Conservation (phyloP, 2,888 invertebrate species). For the Zhuqinia jingwanae region DNA sequence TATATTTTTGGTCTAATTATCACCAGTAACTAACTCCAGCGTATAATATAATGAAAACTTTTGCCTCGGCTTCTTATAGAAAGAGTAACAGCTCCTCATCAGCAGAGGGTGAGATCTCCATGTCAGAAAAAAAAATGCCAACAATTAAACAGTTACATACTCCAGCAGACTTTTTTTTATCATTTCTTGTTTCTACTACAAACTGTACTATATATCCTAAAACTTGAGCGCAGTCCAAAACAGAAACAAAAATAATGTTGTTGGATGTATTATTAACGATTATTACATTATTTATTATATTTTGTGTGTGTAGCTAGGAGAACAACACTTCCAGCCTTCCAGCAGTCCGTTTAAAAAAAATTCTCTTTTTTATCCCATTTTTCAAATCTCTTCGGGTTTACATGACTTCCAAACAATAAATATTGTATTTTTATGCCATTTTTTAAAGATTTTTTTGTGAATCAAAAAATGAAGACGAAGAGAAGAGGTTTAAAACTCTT, state of each 20-base stretch:
- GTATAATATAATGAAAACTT: too few species aligned
- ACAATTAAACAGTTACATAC: conserved; percentile 28
- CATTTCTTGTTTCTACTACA: neutral
- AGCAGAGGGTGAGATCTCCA: conserved; percentile 71
- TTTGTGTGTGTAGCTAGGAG: conserved; percentile 38
- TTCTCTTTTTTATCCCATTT: conserved; percentile 58
- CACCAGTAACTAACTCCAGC: conserved; percentile 68
- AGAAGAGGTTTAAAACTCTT: conserved; percentile 70
- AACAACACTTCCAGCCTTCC: conserved; percentile 49
- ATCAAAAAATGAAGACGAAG: conserved; percentile 66
- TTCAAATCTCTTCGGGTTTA: conserved; percentile 60
- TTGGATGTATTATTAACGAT: neutral
- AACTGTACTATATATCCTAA: conserved; percentile 35
- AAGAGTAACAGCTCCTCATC: conserved; percentile 61
- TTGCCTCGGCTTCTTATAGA: conserved; percentile 43
- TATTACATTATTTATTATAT: conserved; percentile 12
- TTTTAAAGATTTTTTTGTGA: conserved; percentile 49
- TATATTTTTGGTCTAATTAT: conserved; percentile 68
- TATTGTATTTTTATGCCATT: conserved; percentile 48
- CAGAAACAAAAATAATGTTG: conserved; percentile 41
- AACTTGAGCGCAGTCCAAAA: conserved; percentile 33
- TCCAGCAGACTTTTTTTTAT: conserved; percentile 47
- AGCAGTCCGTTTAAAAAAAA: conserved; percentile 36
- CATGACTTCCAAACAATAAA: conserved; percentile 52
- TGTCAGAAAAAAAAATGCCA: conserved; percentile 56